Evolutionary conservation across 1,140 invertebrate genomes (phyloP), one percentile per base, ranked within the genome.

Genomic region (Drosophila pectinifera): DNA sequence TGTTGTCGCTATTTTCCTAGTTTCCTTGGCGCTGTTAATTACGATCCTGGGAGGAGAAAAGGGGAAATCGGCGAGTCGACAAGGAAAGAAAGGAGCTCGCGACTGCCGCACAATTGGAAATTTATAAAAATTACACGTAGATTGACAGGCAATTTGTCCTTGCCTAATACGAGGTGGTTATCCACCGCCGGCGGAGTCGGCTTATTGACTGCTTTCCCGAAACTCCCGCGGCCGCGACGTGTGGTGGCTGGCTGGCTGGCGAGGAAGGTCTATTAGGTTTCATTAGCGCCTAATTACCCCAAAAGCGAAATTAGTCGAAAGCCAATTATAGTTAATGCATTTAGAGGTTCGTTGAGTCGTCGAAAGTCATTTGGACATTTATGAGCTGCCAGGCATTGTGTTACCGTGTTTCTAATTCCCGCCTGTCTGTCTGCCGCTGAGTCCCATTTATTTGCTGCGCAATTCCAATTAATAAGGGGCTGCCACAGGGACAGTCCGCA

Each of bases 71-170:
- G 43, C 7, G 16, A 16, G 34, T 24, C 14, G 24, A 39, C 8
- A 28, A 20, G 38, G 18, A 16, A 55, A 24, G 39, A 41, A 58
- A 41, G 62, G 43, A 38, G 38, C n/a, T 42, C 24, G 39, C 41
- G 62, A 59, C 62, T 48, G 63, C 28, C 53, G 45, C 61, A 53
- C 62, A 61, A 51, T 78, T 88, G 84, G 65, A 83, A 89, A 89
- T 88, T 88, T 88, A 88, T 89, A 88, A 89, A 88, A 88, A 82
- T 88, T 89, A 88, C 84, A 89, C 73, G 84, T 89, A 83, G 80
- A 88, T 88, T 88, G 83, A 89, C 84, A 88, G 80, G 80, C 84
- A 89, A 88, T 88, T 88, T 88, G 76, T 89, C 86, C 73, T 73
- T 86, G 73, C 73, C 57, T 84, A 73, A 73, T 77, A 78, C 68